Conservation (phyloP, 1,140 invertebrate species). For the Cephus cinctus region DNA sequence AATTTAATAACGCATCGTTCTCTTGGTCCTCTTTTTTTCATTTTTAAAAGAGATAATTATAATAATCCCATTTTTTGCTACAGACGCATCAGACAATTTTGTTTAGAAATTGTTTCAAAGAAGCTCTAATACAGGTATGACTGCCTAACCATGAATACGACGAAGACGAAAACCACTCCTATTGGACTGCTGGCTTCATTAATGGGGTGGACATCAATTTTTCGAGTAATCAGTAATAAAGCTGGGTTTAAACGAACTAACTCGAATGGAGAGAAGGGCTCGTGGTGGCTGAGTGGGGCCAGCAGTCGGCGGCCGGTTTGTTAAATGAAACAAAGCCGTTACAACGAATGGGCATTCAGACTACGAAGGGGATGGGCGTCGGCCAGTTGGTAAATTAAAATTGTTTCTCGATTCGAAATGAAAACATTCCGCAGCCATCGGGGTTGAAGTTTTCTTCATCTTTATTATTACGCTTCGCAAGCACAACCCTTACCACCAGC, state of each 20-base stretch:
- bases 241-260: conserved; percentile 37
- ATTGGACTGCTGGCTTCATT: conserved; percentile 33
- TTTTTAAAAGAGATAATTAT: too few relatives aligned
- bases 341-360: conserved; percentile 46
- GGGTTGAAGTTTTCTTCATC: conserved; percentile 16
- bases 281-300: conserved; percentile 8
- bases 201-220: conserved; percentile 42
- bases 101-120: too few relatives aligned
- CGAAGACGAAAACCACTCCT: too few relatives aligned
- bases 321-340: conserved; percentile 49
- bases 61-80: too few relatives aligned
- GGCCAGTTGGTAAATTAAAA: conserved; percentile 41
- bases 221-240: conserved; percentile 48
- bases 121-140: too few relatives aligned
- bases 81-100: too few relatives aligned
- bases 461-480: conserved; percentile 18
- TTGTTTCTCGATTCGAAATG: conserved; percentile 41
- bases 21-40: too few relatives aligned
- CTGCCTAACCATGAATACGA: too few relatives aligned
- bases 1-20: too few relatives aligned
- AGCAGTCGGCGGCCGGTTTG: conserved; percentile 35
- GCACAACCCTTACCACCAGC: too few relatives aligned
- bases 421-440: conserved; percentile 32
- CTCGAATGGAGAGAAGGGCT: conserved; percentile 23
- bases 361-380: conserved; percentile 16